phyloP scores from a whole-genome alignment of 2,888 invertebrate genomes.

The Meganola albula region DNA sequence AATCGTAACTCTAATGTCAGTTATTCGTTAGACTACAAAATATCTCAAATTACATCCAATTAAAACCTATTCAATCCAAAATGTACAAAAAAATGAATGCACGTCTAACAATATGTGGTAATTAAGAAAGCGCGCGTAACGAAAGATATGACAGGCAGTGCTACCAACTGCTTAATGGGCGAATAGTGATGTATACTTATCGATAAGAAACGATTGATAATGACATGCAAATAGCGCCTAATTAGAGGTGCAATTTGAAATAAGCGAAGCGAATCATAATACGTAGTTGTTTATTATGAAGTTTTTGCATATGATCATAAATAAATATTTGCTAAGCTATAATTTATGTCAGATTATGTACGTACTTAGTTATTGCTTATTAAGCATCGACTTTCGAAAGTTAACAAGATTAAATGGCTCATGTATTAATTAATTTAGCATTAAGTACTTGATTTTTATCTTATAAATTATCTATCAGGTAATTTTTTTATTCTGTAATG shows the following conservation, averaged over 20 bases:
- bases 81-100: slow-evolving; percentile 51
- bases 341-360: slow-evolving; percentile 18
- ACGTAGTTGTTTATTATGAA: slow-evolving; percentile 23
- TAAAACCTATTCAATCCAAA: slow-evolving; percentile 71
- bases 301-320: slow-evolving; percentile 18
- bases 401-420: no score
- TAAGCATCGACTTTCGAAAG: no score
- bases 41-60: slow-evolving; percentile 75
- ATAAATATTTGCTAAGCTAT: slow-evolving; percentile 15
- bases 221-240: slow-evolving; percentile 31
- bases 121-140: slow-evolving; percentile 70
- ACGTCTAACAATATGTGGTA: slow-evolving; percentile 63
- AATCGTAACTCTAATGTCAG: slow-evolving; percentile 57
- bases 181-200: slow-evolving; percentile 45
- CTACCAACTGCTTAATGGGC: slow-evolving; percentile 62
- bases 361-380: no score
- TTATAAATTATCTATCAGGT: no score
- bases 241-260: slow-evolving; percentile 29
- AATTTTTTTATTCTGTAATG: no score
- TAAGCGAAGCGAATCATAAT: slow-evolving; percentile 15
- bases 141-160: slow-evolving; percentile 57
- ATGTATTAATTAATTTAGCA: no score
- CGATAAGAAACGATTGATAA: slow-evolving; percentile 37
- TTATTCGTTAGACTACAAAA: slow-evolving; percentile 67
- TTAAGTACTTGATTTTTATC: no score